These are phyloP conservation scores for Platypus cylindrus DNA, from an alignment of 2,888 invertebrate genomes.

Conservation along the genomic window DNA sequence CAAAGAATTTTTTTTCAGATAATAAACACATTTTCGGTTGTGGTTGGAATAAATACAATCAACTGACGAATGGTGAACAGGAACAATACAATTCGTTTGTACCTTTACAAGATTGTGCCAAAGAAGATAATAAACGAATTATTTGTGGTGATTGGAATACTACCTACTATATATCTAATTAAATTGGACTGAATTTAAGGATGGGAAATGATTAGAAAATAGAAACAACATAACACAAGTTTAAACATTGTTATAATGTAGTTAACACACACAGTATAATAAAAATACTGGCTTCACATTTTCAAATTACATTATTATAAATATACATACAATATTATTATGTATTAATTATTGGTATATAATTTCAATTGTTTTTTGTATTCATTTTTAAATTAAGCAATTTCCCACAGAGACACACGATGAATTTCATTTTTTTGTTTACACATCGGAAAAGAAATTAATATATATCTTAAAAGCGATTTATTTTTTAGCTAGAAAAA, in stretches of 20 bases:
- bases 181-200: neutral
- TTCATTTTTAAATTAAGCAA: slow-evolving; percentile 45
- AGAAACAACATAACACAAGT: slow-evolving; percentile 22
- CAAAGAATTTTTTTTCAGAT: slow-evolving; percentile 37
- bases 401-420: slow-evolving; percentile 43
- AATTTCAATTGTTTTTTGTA: no score
- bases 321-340: no score
- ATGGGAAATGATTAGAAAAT: neutral
- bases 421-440: no score
- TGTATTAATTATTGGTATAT: no score
- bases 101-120: slow-evolving; percentile 22
- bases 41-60: slow-evolving; percentile 76
- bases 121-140: slow-evolving; percentile 21
- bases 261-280: slow-evolving; percentile 42
- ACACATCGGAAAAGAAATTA: no score
- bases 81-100: slow-evolving; percentile 26
- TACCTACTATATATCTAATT: slow-evolving; percentile 7
- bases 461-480: no score
- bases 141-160: slow-evolving; percentile 41
- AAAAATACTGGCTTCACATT: slow-evolving; percentile 44
- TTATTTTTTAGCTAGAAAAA: no score
- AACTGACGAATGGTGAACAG: slow-evolving; percentile 44
- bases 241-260: slow-evolving; percentile 33
- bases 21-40: slow-evolving; percentile 57
- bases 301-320: slow-evolving; percentile 44